These are phyloP conservation scores for Linyphia triangularis DNA, from an alignment of 2,888 invertebrate genomes.

Conservation along the genomic window DNA sequence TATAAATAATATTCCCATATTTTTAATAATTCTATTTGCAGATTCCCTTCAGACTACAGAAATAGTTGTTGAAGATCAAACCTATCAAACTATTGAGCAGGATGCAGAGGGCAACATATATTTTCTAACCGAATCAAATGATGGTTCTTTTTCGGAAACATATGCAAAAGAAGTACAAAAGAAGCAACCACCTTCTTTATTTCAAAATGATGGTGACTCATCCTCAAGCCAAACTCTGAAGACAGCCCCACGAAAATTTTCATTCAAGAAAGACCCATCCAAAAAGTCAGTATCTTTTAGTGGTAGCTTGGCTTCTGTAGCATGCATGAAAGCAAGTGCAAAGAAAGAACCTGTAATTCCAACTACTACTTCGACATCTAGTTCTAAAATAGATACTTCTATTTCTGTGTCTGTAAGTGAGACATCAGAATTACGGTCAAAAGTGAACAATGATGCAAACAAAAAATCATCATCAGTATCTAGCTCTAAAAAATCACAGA, in stretches of 20 bases:
- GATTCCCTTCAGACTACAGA: conserved; percentile 15
- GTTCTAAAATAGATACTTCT: neutral
- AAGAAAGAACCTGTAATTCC: conserved; percentile 9
- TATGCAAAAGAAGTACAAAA: neutral
- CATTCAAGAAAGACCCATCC: conserved; percentile 44
- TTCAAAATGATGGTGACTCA: neutral
- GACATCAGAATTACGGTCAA: neutral
- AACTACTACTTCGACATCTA: neutral
- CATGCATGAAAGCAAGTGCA: conserved; percentile 50
- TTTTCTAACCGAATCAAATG: conserved; percentile 13
- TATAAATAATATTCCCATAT: no score
- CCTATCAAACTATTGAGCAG: neutral
- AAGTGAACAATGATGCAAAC: neutral
- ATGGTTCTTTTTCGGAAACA: conserved; percentile 10
- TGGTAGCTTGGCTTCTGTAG: conserved; percentile 62
- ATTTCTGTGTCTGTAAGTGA: neutral
- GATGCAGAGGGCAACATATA: neutral
- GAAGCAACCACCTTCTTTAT: neutral
- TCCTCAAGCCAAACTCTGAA: neutral
- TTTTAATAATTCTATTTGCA: conserved; percentile 16
- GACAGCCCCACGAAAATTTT: conserved; percentile 15
- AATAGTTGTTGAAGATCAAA: conserved; percentile 12
- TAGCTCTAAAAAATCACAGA: neutral
- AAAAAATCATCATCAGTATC: neutral
- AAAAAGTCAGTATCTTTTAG: conserved; percentile 33